Evolutionary conservation across 1,140 invertebrate genomes (phyloP).

Genomic region (Lordiphosa mommai): DNA sequence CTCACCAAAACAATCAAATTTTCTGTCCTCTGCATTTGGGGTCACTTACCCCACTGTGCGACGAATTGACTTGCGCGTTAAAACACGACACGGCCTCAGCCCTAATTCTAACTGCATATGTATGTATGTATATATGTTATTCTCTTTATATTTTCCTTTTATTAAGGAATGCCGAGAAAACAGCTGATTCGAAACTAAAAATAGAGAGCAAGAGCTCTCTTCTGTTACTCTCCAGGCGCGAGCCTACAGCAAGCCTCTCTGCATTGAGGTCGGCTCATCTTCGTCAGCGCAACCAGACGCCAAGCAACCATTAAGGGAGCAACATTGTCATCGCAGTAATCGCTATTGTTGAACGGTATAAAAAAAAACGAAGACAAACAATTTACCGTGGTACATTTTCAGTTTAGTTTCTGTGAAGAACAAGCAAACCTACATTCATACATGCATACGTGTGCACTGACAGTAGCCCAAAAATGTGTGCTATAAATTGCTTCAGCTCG

Average conservation of each 20-base stretch:
- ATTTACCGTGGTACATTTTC: slow-evolving; percentile 1
- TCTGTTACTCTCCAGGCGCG: background rate
- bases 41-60: too few relatives aligned
- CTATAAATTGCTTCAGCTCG: slow-evolving; percentile 53
- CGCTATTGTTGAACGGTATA: slow-evolving; percentile 12
- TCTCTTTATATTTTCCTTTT: background rate
- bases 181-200: slow-evolving; percentile 3
- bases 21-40: too few relatives aligned
- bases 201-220: background rate
- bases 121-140: background rate
- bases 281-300: slow-evolving; percentile 39
- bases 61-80: too few relatives aligned
- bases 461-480: slow-evolving; percentile 32
- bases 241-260: slow-evolving; percentile 27
- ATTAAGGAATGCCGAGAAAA: background rate
- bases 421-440: background rate
- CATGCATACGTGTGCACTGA: slow-evolving; percentile 1
- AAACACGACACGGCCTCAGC: too few relatives aligned
- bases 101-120: background rate
- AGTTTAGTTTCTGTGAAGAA: too few relatives aligned
- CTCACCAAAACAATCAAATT: too few relatives aligned
- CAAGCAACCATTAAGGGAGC: slow-evolving; percentile 49
- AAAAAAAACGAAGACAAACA: background rate
- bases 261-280: slow-evolving; percentile 17
- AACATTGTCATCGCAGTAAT: slow-evolving; percentile 31